phyloP scores from a whole-genome alignment of 2,113 vertebrate genomes.

The Myiozetetes cayanensis region DNA sequence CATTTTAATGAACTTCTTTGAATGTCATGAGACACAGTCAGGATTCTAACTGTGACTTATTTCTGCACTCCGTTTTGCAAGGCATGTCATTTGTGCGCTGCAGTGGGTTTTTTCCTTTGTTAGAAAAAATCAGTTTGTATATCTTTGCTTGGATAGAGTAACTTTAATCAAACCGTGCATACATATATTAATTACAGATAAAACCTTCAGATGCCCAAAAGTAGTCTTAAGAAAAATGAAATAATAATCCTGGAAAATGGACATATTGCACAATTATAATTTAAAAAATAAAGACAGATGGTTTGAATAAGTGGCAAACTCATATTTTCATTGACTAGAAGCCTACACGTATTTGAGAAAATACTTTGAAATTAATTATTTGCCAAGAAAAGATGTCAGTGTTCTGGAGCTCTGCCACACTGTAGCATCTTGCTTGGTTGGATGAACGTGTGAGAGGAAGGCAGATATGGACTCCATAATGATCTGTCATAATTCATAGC shows the following conservation, averaged over 20 bases:
- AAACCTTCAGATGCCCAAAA: background rate
- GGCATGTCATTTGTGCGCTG: background rate
- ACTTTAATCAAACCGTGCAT: background rate
- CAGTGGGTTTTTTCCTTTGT: background rate
- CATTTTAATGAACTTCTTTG: slow-evolving; percentile 22
- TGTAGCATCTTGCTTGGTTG: slow-evolving; percentile 37
- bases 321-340: slow-evolving; percentile 56
- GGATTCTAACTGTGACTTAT: background rate
- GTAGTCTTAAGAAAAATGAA: background rate
- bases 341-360: slow-evolving; percentile 51
- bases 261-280: slow-evolving; percentile 41
- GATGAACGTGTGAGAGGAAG: slow-evolving; percentile 33
- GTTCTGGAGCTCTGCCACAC: slow-evolving; percentile 20
- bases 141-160: background rate
- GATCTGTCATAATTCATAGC: slow-evolving; percentile 9
- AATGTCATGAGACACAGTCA: background rate
- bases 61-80: background rate
- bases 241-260: slow-evolving; percentile 25
- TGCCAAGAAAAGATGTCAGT: slow-evolving; percentile 67
- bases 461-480: background rate
- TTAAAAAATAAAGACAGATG: slow-evolving; percentile 45
- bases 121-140: background rate
- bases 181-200: background rate
- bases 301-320: slow-evolving; percentile 63
- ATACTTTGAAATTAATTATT: slow-evolving; percentile 61